Evolutionary conservation across 2,113 vertebrate genomes (phyloP), one percentile per base, ranked within the genome.

Genomic region (Nanorana parkeri): DNA sequence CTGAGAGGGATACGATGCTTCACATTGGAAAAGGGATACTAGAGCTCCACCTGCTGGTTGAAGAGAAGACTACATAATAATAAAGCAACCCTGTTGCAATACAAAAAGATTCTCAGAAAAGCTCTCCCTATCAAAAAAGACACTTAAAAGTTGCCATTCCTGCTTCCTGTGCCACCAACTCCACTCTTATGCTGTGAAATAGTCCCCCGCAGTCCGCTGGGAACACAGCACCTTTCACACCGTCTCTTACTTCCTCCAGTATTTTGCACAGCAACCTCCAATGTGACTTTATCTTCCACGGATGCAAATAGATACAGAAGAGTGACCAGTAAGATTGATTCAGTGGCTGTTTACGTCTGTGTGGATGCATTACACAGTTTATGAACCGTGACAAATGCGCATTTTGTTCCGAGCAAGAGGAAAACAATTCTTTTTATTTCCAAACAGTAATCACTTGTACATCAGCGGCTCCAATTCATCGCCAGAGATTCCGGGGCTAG

Each of bases 331-430:
- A 65, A 73, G 68, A 81, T 32, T 71, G 16, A 81, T 10, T 52
- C 58, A n/a, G 15, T 28, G 69, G 54, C n/a, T 73, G 79, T 36
- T 63, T 64, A 64, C 52, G 26, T 63, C 56, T 72, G 64, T 64
- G 58, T 17, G 56, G 69, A 66, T 73, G 26, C 69, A 81, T 56
- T 26, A 23, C 65, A 26, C 79, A 23, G 20, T 81, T 74, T 74
- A 74, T 81, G 80, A 65, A 58, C 60, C 64, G 55, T 74, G 61
- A 81, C 80, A 81, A 81, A 81, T 74, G 61, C 20, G 69, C 69
- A 55, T 65, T 81, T 65, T 74, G 69, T 81, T 81, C 69, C 20
- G 21, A 81, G 52, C 26, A 54, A 41, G 72, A 74, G 52, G 19
- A 56, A 72, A 66, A 81, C 69, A 73, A 73, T 81, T 26, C 61